Evolutionary conservation across 2,797 vertebrate species (phyloP).

Genomic region (Pseudocheirus occidentalis): DNA sequence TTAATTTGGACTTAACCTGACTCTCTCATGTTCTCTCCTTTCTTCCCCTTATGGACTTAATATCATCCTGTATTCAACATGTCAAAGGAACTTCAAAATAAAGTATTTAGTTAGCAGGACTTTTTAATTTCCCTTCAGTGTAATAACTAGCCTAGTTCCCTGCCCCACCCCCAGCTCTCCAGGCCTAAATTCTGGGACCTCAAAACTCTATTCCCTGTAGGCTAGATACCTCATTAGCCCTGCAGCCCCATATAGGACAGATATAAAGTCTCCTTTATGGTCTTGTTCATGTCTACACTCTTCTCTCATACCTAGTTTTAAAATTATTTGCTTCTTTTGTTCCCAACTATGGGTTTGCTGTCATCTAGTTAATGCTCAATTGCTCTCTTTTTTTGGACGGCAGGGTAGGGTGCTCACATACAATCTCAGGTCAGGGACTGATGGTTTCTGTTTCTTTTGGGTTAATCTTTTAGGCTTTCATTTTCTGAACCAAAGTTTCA

Average conservation of each 20-base stretch:
- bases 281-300: background rate
- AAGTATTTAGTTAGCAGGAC: background rate
- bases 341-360: background rate
- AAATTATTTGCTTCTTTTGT: background rate
- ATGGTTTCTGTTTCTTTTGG: background rate
- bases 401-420: background rate
- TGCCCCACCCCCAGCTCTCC: background rate
- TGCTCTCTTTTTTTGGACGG: background rate
- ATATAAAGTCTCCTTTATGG: background rate
- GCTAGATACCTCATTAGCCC: background rate
- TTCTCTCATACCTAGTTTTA: background rate
- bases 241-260: background rate
- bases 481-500: background rate
- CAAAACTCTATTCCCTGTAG: background rate
- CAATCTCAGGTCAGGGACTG: background rate
- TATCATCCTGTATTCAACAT: background rate
- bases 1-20: slow-evolving; percentile 32
- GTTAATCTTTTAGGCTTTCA: background rate
- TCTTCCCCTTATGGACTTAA: background rate
- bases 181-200: background rate
- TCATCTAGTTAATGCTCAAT: background rate
- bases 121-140: background rate
- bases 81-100: background rate
- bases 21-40: slow-evolving; percentile 20
- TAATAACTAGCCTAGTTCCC: background rate